Percentiles rank a stretch among this genome's conserved stretches.
Conservation (phyloP, 2,113 vertebrate species). For the Heliornis fulica region DNA sequence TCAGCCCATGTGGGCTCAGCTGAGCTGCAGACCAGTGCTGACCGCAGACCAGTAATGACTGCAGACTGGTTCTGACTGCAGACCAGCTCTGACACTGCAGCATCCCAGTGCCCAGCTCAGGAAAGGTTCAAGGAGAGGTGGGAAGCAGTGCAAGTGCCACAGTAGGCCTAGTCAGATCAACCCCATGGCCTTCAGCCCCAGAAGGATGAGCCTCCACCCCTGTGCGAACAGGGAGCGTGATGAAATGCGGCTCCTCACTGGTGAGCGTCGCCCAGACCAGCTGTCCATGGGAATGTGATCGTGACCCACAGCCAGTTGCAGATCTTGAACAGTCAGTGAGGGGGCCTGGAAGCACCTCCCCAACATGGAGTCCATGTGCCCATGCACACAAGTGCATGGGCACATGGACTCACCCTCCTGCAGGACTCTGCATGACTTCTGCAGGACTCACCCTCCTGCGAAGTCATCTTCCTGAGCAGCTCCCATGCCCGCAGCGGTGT, state of each 20-base stretch:
- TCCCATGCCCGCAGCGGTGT: accelerated
- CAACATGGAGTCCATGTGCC: neutral
- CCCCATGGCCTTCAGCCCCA: neutral
- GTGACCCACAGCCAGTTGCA: neutral
- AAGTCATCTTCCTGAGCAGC: neutral
- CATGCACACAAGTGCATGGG: accelerated
- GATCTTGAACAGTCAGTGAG: accelerated
- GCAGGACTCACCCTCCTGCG: neutral
- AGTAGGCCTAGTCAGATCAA: neutral
- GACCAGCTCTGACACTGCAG: too few relatives aligned
- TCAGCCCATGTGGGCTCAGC: neutral
- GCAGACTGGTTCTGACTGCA: too few relatives aligned
- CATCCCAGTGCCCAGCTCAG: accelerated
- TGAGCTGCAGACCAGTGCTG: neutral
- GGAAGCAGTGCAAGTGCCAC: neutral
- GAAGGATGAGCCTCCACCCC: neutral
- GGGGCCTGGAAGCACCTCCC: neutral
- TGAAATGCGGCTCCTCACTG: neutral
- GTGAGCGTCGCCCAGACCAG: neutral
- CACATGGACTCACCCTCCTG: too few relatives aligned
- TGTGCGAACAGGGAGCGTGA: neutral
- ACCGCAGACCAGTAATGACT: too few relatives aligned
- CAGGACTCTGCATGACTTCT: too few relatives aligned
- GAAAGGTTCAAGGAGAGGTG: neutral
- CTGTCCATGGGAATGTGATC: neutral